Conservation (phyloP, 2,888 invertebrate species). For the Hyposoter didymator region DNA sequence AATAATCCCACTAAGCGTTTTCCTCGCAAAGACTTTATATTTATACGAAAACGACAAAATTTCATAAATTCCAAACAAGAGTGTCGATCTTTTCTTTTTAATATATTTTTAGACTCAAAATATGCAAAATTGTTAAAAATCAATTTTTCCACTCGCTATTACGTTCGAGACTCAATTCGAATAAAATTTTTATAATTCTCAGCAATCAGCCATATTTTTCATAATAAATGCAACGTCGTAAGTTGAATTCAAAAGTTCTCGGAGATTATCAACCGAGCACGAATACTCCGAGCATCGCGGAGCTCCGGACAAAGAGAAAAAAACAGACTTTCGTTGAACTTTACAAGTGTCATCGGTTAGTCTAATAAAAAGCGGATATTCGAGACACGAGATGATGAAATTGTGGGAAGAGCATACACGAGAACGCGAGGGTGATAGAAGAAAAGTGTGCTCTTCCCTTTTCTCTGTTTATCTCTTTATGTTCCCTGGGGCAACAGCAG, state of each 20-base stretch:
- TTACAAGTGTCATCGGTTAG: constrained; percentile 11
- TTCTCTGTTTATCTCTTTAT: constrained; percentile 26
- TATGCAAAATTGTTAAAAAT: too few species aligned
- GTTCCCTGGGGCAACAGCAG: constrained; percentile 45
- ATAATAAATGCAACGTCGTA: neutral
- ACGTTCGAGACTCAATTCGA: too few species aligned
- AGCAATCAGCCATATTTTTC: too few species aligned
- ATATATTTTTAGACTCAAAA: too few species aligned
- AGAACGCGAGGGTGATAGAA: constrained; percentile 22
- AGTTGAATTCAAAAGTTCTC: neutral
- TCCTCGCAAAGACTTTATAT: too few species aligned
- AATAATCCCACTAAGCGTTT: too few species aligned
- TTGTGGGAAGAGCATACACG: constrained; percentile 81
- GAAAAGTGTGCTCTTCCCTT: constrained; percentile 48
- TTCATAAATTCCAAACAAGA: neutral
- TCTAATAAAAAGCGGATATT: constrained; percentile 35
- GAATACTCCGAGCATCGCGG: neutral
- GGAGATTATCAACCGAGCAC: neutral
- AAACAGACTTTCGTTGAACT: neutral
- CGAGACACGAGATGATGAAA: constrained; percentile 35
- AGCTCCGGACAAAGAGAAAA: neutral
- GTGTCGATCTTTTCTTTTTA: too few species aligned
- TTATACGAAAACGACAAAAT: too few species aligned
- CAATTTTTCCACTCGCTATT: too few species aligned
- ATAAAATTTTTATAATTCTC: too few species aligned